Conservation (phyloP, 2,113 vertebrate species). For the Peromyscus californicus region DNA sequence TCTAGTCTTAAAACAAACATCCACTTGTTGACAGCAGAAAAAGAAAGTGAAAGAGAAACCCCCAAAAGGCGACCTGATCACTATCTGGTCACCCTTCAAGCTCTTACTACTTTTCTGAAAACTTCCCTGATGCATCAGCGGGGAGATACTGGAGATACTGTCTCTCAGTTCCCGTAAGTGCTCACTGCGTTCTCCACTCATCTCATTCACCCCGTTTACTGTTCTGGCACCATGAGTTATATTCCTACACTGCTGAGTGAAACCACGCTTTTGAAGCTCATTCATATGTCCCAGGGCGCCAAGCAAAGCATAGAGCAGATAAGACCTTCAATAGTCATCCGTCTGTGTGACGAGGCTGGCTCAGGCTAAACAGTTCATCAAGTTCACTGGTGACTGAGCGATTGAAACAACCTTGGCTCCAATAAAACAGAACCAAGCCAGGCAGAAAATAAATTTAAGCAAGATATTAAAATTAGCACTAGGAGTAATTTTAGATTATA, state of each 20-base stretch:
- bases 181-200: neutral
- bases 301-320: neutral
- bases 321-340: neutral
- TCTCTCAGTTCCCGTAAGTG: neutral
- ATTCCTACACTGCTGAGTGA: neutral
- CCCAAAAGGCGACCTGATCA: neutral
- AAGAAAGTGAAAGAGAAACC: conserved; percentile 57
- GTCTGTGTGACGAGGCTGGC: neutral
- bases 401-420: neutral
- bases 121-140: neutral
- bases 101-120: neutral
- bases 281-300: neutral
- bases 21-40: neutral
- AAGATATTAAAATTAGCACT: neutral
- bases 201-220: neutral
- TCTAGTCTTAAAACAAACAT: neutral
- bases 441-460: neutral
- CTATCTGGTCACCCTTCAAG: conserved; percentile 16
- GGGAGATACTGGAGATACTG: neutral
- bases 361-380: neutral
- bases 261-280: neutral
- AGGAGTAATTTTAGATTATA: neutral
- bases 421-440: neutral
- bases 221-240: neutral
- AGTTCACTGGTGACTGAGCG: neutral